Conservation (phyloP, 2,113 vertebrate genomes). For the Xenus cinereus region DNA sequence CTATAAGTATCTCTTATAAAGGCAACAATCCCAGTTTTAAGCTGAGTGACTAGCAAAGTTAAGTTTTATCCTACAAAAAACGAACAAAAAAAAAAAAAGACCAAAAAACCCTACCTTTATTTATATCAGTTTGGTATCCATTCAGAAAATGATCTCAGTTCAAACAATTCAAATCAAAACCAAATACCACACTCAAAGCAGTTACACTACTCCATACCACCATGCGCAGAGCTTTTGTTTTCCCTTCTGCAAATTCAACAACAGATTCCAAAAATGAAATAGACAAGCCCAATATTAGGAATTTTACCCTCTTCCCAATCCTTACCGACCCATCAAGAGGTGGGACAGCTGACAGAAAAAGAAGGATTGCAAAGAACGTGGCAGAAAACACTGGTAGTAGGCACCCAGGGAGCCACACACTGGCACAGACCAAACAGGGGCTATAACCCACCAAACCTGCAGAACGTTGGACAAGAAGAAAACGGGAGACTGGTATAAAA, state of each 20-base stretch:
- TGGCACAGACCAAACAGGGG: not conserved
- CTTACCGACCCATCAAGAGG: not conserved
- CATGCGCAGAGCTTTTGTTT: fast-evolving
- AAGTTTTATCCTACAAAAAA: not conserved
- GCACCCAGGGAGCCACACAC: too few species aligned
- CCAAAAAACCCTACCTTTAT: not conserved
- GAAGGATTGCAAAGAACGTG: not conserved
- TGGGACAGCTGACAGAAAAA: not conserved
- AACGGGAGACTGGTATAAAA: not conserved
- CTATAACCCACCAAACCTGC: not conserved
- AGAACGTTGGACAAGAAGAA: not conserved
- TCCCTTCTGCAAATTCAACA: not conserved
- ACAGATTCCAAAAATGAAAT: not conserved
- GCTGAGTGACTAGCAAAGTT: not conserved
- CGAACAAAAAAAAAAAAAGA: not conserved
- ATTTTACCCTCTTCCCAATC: not conserved
- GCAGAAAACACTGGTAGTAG: not conserved
- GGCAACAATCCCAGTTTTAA: not conserved
- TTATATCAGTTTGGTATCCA: not conserved
- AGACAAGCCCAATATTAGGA: not conserved
- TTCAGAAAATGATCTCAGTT: not conserved
- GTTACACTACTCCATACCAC: not conserved
- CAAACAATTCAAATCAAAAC: not conserved
- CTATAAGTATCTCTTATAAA: not conserved
- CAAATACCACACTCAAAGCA: not conserved